Conservation (phyloP, 2,113 vertebrate species). For the Neogobius melanostomus region DNA sequence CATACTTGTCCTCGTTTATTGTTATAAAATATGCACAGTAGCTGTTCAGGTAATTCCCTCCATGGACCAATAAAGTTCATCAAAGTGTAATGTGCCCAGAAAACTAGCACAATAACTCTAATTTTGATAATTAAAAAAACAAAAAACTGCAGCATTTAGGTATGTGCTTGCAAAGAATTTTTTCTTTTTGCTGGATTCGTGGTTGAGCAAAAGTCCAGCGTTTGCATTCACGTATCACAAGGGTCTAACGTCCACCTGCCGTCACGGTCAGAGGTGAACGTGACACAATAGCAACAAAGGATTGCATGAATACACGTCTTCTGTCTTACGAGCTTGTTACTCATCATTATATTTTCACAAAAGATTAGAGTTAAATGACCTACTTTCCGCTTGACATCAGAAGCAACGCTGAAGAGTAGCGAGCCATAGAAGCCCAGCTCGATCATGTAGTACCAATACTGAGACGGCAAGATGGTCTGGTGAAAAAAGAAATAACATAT, state of each 20-base stretch:
- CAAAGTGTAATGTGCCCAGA: no score
- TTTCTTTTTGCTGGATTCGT: conserved; percentile 29
- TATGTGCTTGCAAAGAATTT: conserved; percentile 14
- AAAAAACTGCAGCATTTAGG: neutral
- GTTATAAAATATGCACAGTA: no score
- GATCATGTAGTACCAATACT: conserved; percentile 98
- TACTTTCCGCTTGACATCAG: conserved; percentile 94
- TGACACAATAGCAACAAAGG: neutral
- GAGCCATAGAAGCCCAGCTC: conserved; percentile 93
- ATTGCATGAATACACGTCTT: neutral
- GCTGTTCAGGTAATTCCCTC: no score
- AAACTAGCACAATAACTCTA: no score
- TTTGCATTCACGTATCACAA: conserved; percentile 44
- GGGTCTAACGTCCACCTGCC: conserved; percentile 54
- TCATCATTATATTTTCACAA: neutral
- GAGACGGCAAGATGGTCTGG: conserved; percentile 83
- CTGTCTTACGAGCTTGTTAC: no score
- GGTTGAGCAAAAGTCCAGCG: conserved; percentile 47
- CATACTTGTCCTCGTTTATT: no score
- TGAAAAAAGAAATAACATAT: conserved; percentile 19
- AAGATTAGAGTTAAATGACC: conserved; percentile 32
- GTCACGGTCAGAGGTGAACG: conserved; percentile 13
- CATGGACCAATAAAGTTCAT: no score
- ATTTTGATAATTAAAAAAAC: no score
- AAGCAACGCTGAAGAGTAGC: conserved; percentile 91